Evolutionary conservation across 2,888 invertebrate species (phyloP).

Genomic region (Drosophila anceps): DNA sequence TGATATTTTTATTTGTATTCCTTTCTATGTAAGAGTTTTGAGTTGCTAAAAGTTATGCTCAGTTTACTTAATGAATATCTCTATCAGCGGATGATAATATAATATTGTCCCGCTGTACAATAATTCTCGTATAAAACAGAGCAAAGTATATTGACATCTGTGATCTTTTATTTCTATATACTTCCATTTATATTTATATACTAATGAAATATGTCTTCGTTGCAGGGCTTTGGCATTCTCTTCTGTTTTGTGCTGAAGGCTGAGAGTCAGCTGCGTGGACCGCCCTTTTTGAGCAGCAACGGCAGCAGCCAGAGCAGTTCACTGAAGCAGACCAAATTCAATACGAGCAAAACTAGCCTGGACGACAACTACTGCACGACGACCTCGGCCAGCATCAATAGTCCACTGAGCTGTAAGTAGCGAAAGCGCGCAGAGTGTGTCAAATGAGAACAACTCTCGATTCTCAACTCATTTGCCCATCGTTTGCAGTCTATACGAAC

Average conservation of each 20-base stretch:
- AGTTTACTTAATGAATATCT: no score
- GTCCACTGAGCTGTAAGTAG: constrained; percentile 85
- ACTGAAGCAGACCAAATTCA: constrained; percentile 81
- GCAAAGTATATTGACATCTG: background rate
- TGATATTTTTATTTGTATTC: no score
- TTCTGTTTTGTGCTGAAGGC: constrained; percentile 85
- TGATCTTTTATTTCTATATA: background rate
- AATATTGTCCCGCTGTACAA: no score
- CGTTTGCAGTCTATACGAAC: constrained; percentile 83
- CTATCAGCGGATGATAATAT: no score
- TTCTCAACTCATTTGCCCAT: constrained; percentile 8
- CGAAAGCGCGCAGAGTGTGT: background rate
- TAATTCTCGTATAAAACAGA: no score
- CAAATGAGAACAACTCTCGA: constrained; percentile 1
- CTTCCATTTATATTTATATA: background rate
- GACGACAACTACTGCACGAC: constrained; percentile 85
- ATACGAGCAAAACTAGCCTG: constrained; percentile 83
- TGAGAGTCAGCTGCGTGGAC: constrained; percentile 81
- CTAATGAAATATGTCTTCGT: background rate
- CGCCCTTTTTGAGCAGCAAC: constrained; percentile 67
- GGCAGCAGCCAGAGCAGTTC: constrained; percentile 69
- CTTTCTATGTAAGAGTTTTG: no score
- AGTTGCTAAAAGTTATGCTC: no score
- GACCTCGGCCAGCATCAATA: constrained; percentile 83
- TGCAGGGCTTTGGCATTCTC: constrained; percentile 84